These are phyloP conservation scores for Lateolabrax maculatus DNA, from an alignment of 2,797 vertebrate species.

Conservation along the genomic window DNA sequence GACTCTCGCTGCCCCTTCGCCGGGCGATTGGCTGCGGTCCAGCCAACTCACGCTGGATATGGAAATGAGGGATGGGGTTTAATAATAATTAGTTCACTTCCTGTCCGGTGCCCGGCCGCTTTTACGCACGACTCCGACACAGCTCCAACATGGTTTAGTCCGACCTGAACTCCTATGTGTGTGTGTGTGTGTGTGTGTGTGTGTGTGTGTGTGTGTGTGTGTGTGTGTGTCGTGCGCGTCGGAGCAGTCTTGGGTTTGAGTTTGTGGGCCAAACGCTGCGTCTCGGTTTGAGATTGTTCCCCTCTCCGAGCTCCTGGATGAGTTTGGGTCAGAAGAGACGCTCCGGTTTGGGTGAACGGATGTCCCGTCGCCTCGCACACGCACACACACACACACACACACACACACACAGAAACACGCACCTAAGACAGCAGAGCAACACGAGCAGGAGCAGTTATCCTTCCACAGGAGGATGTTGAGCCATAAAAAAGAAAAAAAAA, in stretches of 20 bases:
- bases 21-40: constrained; percentile 92
- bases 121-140: constrained; percentile 74
- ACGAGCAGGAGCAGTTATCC: constrained; percentile 26
- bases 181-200: constrained; percentile 24
- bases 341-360: constrained; percentile 30
- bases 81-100: constrained; percentile 89
- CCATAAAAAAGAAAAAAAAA: too few relatives aligned
- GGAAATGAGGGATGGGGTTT: constrained; percentile 91
- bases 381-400: constrained; percentile 14
- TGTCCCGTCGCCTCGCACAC: constrained; percentile 26
- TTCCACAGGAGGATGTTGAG: neutral
- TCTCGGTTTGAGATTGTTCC: neutral
- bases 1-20: constrained; percentile 87
- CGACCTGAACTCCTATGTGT: constrained; percentile 29
- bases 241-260: constrained; percentile 11
- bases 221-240: constrained; percentile 26
- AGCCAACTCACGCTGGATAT: constrained; percentile 90
- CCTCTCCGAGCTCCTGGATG: constrained; percentile 25
- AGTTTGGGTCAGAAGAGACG: constrained; percentile 15
- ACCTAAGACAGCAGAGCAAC: constrained; percentile 17
- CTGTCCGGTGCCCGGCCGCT: constrained; percentile 80
- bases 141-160: constrained; percentile 68
- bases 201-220: constrained; percentile 24
- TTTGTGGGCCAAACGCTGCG: constrained; percentile 24
- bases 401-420: constrained; percentile 10